A percentile compares a stretch with the other conserved stretches of the same genome.
Evolutionary conservation across 2,888 invertebrate genomes (phyloP).

Genomic region (Nephrotoma appendiculata): DNA sequence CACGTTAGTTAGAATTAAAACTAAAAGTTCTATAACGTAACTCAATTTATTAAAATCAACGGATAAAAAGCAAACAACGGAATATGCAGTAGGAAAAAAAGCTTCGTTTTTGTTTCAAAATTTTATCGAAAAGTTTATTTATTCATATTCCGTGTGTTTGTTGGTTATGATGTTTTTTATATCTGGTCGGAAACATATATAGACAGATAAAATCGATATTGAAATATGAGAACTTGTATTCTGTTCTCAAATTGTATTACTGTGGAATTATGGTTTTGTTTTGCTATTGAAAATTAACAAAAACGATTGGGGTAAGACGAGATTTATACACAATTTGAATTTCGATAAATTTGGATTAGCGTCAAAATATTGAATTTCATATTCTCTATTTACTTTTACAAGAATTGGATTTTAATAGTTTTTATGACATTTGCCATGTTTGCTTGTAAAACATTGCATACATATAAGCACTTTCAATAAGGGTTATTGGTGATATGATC

Average conservation of each 20-base stretch:
- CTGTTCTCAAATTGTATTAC: background rate
- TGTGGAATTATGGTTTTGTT: background rate
- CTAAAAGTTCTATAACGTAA: background rate
- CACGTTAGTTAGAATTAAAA: background rate
- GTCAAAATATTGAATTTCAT: too few species aligned
- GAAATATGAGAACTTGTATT: background rate
- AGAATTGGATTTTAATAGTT: too few species aligned
- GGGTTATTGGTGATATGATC: too few species aligned
- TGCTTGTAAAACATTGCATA: too few species aligned
- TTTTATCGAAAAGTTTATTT: background rate
- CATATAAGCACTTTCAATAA: too few species aligned
- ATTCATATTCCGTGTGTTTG: background rate
- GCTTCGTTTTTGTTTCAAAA: background rate
- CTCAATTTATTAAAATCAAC: background rate
- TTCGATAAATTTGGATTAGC: background rate
- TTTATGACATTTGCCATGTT: too few species aligned
- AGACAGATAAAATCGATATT: background rate
- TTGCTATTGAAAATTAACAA: background rate
- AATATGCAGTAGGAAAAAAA: background rate
- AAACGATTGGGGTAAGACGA: background rate
- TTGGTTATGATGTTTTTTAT: background rate
- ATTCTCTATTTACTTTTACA: too few species aligned
- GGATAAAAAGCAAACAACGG: background rate
- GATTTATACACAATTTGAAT: background rate
- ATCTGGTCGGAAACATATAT: background rate